These are phyloP conservation scores for Corythornis cristatus DNA, from an alignment of 2,113 vertebrate genomes.

Conservation along the genomic window DNA sequence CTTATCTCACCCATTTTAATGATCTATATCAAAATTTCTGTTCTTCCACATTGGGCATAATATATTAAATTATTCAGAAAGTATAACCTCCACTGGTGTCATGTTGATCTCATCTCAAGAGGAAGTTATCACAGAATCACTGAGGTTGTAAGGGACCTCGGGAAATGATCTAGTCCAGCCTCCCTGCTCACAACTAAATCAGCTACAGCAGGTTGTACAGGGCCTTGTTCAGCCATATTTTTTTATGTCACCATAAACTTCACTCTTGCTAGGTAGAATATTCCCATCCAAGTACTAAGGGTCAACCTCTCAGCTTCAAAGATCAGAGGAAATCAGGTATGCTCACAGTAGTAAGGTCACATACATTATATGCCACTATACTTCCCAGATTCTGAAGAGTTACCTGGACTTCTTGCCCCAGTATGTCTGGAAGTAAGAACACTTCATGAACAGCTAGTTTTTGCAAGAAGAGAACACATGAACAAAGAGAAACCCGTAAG, in stretches of 20 bases:
- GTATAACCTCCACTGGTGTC: not conserved
- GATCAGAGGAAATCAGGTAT: not conserved
- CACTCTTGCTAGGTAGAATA: not conserved
- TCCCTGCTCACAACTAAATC: not conserved
- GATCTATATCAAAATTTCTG: not conserved
- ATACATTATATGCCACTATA: not conserved
- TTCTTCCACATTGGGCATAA: not conserved
- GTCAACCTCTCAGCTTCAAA: not conserved
- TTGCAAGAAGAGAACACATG: not conserved
- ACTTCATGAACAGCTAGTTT: not conserved
- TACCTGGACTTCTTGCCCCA: not conserved
- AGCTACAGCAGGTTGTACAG: not conserved
- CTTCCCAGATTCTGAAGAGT: not conserved
- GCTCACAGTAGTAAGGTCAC: not conserved
- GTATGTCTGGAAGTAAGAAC: not conserved
- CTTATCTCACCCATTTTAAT: not conserved
- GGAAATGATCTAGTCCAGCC: not conserved
- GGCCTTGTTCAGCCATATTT: not conserved
- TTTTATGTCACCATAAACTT: not conserved
- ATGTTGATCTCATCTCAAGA: not conserved
- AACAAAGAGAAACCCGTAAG: not conserved
- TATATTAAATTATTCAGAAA: not conserved
- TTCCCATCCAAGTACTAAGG: not conserved
- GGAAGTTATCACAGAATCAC: not conserved
- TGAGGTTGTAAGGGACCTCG: not conserved